These are phyloP conservation scores for Thunnus albacares DNA, from an alignment of 2,797 vertebrate genomes.

Conservation along the genomic window DNA sequence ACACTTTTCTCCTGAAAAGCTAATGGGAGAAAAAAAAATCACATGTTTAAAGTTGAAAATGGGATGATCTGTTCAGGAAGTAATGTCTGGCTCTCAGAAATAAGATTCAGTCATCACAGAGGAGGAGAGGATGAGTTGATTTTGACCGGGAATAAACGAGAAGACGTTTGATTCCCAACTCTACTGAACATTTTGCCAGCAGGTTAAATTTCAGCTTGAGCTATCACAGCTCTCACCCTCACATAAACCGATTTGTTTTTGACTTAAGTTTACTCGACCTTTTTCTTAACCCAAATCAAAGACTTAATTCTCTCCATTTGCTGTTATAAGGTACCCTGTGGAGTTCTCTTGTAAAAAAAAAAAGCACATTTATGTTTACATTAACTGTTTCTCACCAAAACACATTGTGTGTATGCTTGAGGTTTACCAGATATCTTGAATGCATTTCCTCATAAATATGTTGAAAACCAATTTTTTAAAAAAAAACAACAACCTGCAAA, in stretches of 20 bases:
- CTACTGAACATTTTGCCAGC: neutral
- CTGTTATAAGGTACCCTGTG: neutral
- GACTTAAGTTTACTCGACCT: neutral
- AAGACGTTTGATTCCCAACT: neutral
- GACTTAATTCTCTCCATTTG: neutral
- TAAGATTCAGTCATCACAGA: neutral
- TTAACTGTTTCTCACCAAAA: neutral
- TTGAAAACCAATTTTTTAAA: neutral
- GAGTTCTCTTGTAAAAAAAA: neutral
- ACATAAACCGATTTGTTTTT: neutral
- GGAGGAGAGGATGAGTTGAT: neutral
- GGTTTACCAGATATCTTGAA: neutral
- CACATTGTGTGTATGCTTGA: neutral
- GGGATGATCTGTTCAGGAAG: neutral
- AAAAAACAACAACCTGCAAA: neutral
- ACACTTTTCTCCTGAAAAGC: constrained; percentile 18
- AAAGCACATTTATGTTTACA: neutral
- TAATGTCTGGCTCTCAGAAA: neutral
- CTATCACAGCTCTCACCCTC: neutral
- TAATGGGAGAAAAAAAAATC: constrained; percentile 3
- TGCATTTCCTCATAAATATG: neutral
- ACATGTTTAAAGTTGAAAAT: constrained; percentile 13
- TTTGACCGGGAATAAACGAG: neutral
- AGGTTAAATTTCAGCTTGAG: neutral
- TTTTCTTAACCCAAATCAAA: neutral